phyloP scores from a whole-genome alignment of 2,113 vertebrate species.

The Gymnocephalus cernua region DNA sequence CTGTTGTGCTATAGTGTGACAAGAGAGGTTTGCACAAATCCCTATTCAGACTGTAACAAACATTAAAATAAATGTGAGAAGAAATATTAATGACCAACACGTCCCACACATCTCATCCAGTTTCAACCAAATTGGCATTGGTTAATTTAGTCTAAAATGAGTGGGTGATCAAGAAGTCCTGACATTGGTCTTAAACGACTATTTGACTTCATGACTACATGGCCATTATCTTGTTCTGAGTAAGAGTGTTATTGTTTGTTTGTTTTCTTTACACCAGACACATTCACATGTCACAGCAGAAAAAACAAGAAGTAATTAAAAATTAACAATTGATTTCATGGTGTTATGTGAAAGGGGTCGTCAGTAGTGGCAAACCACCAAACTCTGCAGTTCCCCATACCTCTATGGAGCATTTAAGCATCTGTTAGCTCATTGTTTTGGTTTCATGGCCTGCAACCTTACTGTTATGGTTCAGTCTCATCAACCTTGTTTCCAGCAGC shows the following conservation, averaged over 20 bases:
- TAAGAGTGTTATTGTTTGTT: no score
- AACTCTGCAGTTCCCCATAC: neutral
- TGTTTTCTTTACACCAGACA: neutral
- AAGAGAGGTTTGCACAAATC: neutral
- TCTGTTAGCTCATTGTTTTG: no score
- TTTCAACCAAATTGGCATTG: neutral
- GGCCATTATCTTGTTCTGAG: neutral
- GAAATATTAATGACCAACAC: neutral
- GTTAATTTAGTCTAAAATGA: neutral
- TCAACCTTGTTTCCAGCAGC: neutral
- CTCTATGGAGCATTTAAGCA: neutral
- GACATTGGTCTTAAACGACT: neutral
- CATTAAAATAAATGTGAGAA: neutral
- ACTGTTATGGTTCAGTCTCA: no score
- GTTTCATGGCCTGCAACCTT: no score
- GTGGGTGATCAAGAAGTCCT: neutral
- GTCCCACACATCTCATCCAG: neutral
- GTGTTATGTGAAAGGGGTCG: neutral
- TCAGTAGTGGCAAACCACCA: neutral
- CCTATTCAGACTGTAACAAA: neutral
- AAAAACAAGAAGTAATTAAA: neutral
- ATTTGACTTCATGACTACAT: neutral
- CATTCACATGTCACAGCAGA: neutral
- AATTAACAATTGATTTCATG: neutral
- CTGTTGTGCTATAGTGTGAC: constrained; percentile 7